These are phyloP conservation scores for Orycteropus afer DNA, from an alignment of 2,113 vertebrate genomes.

Conservation along the genomic window DNA sequence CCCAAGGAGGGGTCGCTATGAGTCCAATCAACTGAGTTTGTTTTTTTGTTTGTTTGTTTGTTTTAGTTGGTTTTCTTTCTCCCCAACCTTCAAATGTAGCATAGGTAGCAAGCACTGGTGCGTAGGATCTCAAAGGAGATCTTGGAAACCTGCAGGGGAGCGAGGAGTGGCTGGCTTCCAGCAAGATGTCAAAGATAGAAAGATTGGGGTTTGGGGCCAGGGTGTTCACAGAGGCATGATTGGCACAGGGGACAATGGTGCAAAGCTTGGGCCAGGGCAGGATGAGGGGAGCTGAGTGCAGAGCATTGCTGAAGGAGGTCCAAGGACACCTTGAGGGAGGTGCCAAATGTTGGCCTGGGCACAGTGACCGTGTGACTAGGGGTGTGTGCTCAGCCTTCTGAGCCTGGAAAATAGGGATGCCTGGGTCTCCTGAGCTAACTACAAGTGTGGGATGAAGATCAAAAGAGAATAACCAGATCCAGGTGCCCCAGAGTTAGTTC, in stretches of 20 bases:
- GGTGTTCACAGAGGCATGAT: not conserved
- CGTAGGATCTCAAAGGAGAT: not conserved
- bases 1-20: too few species aligned
- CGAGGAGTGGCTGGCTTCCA: not conserved
- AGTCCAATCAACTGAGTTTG: too few species aligned
- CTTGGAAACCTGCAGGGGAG: not conserved
- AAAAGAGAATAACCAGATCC: not conserved
- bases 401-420: not conserved
- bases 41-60: too few species aligned
- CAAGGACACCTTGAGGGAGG: fast-evolving
- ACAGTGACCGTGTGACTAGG: not conserved
- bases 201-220: not conserved
- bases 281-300: not conserved
- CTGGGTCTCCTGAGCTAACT: not conserved
- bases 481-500: too few species aligned
- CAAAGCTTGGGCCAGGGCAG: not conserved
- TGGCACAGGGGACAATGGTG: not conserved
- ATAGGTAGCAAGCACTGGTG: not conserved
- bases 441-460: not conserved
- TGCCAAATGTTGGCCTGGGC: not conserved
- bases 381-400: not conserved
- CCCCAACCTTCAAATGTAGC: not conserved
- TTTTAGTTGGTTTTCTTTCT: not conserved
- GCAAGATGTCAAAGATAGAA: not conserved
- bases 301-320: not conserved